Conservation (phyloP, 2,888 invertebrate species). For the Volucella inflata region DNA sequence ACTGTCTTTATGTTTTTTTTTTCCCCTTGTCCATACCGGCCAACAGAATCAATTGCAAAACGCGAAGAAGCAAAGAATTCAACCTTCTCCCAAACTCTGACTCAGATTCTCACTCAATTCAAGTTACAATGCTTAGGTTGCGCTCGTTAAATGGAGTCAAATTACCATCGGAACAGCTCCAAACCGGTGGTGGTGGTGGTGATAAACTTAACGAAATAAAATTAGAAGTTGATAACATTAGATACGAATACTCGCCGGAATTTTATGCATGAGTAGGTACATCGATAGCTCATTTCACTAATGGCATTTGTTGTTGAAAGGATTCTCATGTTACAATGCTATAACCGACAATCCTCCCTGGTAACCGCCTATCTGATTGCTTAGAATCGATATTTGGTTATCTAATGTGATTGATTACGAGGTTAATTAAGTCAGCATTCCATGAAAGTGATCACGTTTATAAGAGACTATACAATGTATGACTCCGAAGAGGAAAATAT, state of each 20-base stretch:
- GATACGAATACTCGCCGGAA: not conserved
- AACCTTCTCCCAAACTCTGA: not conserved
- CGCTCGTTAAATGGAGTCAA: not conserved
- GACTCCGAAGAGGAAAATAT: not conserved
- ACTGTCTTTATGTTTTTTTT: not conserved
- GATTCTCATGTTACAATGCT: conserved; percentile 52
- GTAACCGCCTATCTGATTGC: not conserved
- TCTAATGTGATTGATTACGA: conserved; percentile 60
- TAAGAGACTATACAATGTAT: not conserved
- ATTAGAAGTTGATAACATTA: conserved; percentile 6
- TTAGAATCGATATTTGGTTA: conserved; percentile 40
- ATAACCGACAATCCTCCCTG: not conserved
- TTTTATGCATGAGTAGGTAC: not conserved
- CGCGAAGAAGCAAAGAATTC: not conserved
- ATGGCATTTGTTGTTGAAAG: conserved; percentile 51
- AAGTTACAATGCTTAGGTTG: not conserved
- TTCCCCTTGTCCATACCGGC: too few relatives aligned
- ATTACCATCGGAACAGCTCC: conserved; percentile 16
- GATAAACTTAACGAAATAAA: conserved; percentile 5
- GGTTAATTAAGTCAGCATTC: conserved; percentile 57
- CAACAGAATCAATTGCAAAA: too few relatives aligned
- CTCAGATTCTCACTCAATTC: not conserved
- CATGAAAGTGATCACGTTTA: conserved; percentile 36
- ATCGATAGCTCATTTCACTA: conserved; percentile 21
- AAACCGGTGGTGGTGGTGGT: not conserved